A percentile compares a stretch with the other conserved stretches of the same genome.
Conservation (phyloP, 92 coral and sea anemone genomes). For the Epizoanthus illoricatus region DNA sequence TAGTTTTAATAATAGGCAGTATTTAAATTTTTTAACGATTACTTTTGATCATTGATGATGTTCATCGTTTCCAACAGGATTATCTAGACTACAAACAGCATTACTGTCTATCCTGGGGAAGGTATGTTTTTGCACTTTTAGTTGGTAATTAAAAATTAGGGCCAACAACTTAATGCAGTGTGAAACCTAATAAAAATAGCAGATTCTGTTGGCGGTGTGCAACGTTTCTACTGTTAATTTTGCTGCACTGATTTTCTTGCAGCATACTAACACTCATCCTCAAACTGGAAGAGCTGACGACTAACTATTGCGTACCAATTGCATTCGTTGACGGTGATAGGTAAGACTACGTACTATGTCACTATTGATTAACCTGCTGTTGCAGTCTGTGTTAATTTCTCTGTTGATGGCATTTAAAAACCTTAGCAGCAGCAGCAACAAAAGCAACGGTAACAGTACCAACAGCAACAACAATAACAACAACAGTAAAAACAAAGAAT, state of each 20-base stretch:
- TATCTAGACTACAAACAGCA: conserved; percentile 93
- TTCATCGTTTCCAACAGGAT: conserved; percentile 52
- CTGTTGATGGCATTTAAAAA: too few relatives aligned
- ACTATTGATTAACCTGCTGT: too few relatives aligned
- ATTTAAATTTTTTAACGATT: too few relatives aligned
- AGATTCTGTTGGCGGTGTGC: background rate
- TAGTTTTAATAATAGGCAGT: too few relatives aligned
- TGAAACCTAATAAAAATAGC: too few relatives aligned
- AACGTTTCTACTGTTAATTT: background rate
- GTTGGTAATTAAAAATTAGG: background rate
- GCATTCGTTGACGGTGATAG: conserved; percentile 97
- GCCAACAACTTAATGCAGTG: too few relatives aligned
- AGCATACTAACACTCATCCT: conserved; percentile 89
- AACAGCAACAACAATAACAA: too few relatives aligned
- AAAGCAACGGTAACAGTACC: too few relatives aligned
- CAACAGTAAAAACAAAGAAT: too few relatives aligned
- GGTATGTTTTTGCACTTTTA: conserved; percentile 57
- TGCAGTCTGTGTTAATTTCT: too few relatives aligned
- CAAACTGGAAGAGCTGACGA: conserved; percentile 78
- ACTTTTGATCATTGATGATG: too few relatives aligned
- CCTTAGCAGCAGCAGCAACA: too few relatives aligned
- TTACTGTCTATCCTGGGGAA: conserved; percentile 99
- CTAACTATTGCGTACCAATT: conserved; percentile 86
- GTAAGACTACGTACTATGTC: conserved; percentile 38
- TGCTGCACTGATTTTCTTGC: background rate